Evolutionary conservation across 2,888 invertebrate genomes (phyloP).

Genomic region (Gnatocerus cornutus): DNA sequence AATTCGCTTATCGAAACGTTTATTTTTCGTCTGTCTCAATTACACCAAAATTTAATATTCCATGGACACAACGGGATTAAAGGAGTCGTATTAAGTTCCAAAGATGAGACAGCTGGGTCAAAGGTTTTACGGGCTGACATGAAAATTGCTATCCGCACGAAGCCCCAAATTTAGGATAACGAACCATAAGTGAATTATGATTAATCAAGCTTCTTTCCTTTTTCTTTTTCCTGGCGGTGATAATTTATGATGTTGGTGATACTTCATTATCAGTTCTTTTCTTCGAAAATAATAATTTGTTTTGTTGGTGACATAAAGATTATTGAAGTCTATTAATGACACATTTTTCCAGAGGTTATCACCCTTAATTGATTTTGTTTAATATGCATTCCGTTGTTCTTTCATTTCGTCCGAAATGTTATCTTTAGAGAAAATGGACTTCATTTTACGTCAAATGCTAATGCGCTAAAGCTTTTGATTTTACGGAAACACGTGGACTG

Average conservation of each 20-base stretch:
- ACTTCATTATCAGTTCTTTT: not conserved
- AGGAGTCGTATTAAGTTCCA: slow-evolving; percentile 11
- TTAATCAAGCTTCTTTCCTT: not conserved
- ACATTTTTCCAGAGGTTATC: slow-evolving; percentile 19
- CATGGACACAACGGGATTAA: slow-evolving; percentile 11
- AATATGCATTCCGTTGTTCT: no score
- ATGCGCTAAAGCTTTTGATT: no score
- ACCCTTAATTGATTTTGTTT: slow-evolving; percentile 7
- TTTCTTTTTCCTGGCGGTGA: not conserved
- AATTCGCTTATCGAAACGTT: no score
- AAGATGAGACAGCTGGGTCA: slow-evolving; percentile 18
- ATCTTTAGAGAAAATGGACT: no score
- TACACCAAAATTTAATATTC: slow-evolving; percentile 25
- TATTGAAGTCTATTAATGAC: slow-evolving; percentile 9
- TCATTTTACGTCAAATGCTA: no score
- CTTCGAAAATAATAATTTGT: slow-evolving; percentile 14
- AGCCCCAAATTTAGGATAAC: no score
- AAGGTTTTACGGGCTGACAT: slow-evolving; percentile 9
- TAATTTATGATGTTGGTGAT: no score
- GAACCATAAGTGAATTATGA: no score
- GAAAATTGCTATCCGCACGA: slow-evolving; percentile 8
- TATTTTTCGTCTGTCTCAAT: slow-evolving; percentile 6
- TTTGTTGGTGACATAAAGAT: not conserved
- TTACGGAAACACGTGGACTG: no score
- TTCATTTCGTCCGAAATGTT: no score